A percentile compares a stretch with the other conserved stretches of the same genome.
phyloP scores from a whole-genome alignment of 2,113 vertebrate genomes.

The Phylloscopus whistleri region DNA sequence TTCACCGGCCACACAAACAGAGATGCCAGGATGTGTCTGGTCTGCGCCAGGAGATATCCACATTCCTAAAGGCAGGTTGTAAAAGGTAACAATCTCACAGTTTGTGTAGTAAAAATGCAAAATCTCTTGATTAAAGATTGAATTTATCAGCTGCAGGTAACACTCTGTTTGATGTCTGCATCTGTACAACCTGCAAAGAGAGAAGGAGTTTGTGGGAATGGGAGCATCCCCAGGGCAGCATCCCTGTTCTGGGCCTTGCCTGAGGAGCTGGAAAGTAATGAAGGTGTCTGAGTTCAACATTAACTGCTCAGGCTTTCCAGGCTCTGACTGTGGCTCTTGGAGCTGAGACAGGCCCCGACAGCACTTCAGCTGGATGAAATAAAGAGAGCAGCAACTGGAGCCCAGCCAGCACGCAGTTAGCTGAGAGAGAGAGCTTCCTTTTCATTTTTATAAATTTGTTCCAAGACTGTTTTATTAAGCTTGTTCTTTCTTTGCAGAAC shows the following conservation, averaged over 20 bases:
- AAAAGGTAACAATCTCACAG: background rate
- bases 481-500: background rate
- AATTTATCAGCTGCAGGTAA: background rate
- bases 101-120: background rate
- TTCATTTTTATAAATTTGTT: conserved; percentile 23
- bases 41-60: background rate
- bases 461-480: conserved; percentile 12
- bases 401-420: conserved; percentile 34
- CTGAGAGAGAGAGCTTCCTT: background rate
- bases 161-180: background rate
- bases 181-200: background rate
- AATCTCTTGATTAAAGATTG: background rate
- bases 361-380: conserved; percentile 34
- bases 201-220: background rate
- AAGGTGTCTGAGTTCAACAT: background rate
- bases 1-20: background rate
- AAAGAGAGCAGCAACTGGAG: conserved; percentile 30
- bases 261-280: background rate
- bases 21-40: background rate
- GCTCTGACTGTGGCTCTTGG: background rate
- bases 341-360: background rate
- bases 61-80: background rate
- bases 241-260: background rate
- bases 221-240: background rate
- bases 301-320: background rate